Evolutionary conservation across 1,140 invertebrate species (phyloP).

Genomic region (Anthonomus grandis): DNA sequence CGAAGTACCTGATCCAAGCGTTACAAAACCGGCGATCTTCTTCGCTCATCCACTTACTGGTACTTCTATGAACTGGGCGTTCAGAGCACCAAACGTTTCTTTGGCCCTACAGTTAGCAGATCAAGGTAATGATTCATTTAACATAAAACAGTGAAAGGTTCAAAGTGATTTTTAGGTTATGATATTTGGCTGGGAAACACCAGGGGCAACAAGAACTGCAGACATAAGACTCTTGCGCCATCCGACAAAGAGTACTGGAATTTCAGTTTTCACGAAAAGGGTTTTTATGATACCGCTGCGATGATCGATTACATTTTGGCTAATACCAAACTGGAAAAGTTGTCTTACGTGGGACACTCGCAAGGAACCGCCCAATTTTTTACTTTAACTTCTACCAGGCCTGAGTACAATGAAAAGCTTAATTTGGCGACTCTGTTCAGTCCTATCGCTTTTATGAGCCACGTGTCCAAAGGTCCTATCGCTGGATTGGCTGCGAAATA

Average conservation of each 20-base stretch:
- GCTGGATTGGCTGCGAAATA: background rate
- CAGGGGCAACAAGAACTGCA: constrained; percentile 39
- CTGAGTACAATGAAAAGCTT: constrained; percentile 58
- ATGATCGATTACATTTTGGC: constrained; percentile 58
- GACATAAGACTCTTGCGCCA: constrained; percentile 12
- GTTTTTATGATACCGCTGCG: constrained; percentile 60
- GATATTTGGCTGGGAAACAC: constrained; percentile 66
- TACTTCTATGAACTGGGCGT: constrained; percentile 11
- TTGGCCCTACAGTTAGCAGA: constrained; percentile 13
- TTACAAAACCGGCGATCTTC: constrained; percentile 3
- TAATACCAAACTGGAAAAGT: constrained; percentile 48
- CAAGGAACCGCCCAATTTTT: constrained; percentile 58
- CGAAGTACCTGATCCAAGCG: background rate
- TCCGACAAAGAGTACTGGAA: constrained; percentile 14
- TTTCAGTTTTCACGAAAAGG: constrained; percentile 68
- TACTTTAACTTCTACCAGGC: constrained; percentile 51
- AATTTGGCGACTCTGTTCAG: constrained; percentile 55
- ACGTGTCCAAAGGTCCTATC: constrained; percentile 14
- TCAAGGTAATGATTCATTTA: constrained; percentile 4
- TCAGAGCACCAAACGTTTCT: background rate
- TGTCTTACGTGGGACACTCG: constrained; percentile 58
- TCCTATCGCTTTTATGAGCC: constrained; percentile 53
- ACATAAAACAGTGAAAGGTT: background rate
- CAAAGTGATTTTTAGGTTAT: constrained; percentile 21
- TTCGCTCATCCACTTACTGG: constrained; percentile 6